These are phyloP conservation scores for Plecturocebus donacophilus DNA, from an alignment of 2,113 vertebrate genomes.

Conservation along the genomic window DNA sequence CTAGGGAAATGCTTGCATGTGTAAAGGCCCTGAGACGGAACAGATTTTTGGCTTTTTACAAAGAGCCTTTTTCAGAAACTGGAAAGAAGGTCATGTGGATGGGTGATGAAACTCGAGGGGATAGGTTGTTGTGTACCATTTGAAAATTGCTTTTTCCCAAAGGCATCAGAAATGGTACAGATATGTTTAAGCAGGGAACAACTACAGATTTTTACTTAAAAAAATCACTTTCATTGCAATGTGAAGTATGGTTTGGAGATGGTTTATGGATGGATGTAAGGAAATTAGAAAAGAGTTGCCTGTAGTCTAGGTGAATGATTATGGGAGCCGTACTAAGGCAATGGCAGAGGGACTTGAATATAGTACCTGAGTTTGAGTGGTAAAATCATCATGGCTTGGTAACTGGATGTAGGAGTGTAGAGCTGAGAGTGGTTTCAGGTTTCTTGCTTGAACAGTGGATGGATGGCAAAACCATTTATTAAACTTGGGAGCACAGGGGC, in stretches of 20 bases:
- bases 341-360: neutral
- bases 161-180: neutral
- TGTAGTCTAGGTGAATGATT: neutral
- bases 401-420: neutral
- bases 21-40: neutral
- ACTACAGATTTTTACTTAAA: neutral
- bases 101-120: neutral
- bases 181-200: neutral
- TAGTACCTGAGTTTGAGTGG: neutral
- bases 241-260: neutral
- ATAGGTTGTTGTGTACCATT: neutral
- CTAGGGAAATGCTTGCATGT: neutral
- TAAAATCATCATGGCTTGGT: neutral
- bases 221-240: neutral
- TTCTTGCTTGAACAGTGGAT: neutral
- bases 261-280: neutral
- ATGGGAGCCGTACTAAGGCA: neutral
- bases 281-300: neutral
- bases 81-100: neutral
- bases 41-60: neutral
- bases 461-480: neutral
- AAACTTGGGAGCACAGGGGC: neutral
- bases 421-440: neutral
- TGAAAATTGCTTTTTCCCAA: neutral
- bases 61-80: neutral